Evolutionary conservation across 1,140 invertebrate genomes (phyloP), one percentile per base, ranked within the genome.

Genomic region (Macrobrachium nipponense): DNA sequence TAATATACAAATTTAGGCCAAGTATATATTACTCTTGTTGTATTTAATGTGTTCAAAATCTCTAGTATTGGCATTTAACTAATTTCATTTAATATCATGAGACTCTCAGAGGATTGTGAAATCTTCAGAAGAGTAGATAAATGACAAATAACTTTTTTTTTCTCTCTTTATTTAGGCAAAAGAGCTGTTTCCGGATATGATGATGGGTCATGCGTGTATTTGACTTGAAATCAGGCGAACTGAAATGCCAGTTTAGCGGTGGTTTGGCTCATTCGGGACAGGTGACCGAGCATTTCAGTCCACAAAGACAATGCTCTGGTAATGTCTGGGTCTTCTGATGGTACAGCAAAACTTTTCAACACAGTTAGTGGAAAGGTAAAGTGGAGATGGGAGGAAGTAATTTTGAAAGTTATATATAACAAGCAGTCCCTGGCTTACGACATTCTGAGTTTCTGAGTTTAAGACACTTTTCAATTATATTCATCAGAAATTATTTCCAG

Each of bases 191-290:
- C 64, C 20, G 84, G 84, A 44, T 86, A 86, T 64, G 84, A 86
- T n/a, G 84, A 86, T 66, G 84, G 84, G 5, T 68, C 64, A 61
- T 86, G 58, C 84, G 84, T 59, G 84, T 86, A 18, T 86, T 86
- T 75, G 84, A 86, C 59, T 70, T 86, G n/a, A 86, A 86, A 78
- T 73, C 23, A 43, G 84, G 84, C 14, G 77, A 86, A 60, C 6
- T 80, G 36, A 10, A 80, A 3, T 60, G 78, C 5, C 60, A 80
- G 18, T 36, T 80, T 12, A 80, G 23, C 27, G 68, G 51, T 64
- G 84, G 70, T n/a, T 20, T 61, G 44, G 66, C 77, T 20, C 51
- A 72, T 43, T 14, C 70, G 12, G 61, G 64, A 44, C 66, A 75
- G 17, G 62, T 86, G 51, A 51, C 70, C 70, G 59, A 86, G 78